Evolutionary conservation across 2,888 invertebrate species (phyloP).

Genomic region (Chamaedrilus cognettii): DNA sequence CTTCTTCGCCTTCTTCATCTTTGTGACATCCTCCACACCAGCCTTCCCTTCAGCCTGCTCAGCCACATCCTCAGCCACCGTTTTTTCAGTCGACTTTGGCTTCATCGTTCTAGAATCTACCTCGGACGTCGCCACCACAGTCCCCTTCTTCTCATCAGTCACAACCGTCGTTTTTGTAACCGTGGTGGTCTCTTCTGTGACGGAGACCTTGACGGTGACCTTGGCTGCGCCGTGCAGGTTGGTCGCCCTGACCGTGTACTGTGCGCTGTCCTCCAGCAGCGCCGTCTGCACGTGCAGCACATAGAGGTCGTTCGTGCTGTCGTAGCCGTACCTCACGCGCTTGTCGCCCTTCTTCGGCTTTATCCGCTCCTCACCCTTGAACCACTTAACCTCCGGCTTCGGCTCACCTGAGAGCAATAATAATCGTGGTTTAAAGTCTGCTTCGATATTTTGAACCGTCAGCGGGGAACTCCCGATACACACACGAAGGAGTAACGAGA

Average conservation of each 20-base stretch:
- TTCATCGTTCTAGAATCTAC: slow-evolving; percentile 7
- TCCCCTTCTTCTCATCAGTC: neutral
- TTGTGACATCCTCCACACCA: neutral
- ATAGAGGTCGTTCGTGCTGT: slow-evolving; percentile 35
- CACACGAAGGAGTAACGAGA: too few relatives aligned
- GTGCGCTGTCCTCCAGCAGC: slow-evolving; percentile 40
- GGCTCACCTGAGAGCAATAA: slow-evolving; percentile 30
- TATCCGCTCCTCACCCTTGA: slow-evolving; percentile 34
- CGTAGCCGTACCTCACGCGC: slow-evolving; percentile 14
- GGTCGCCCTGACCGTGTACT: slow-evolving; percentile 38
- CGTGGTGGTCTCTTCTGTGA: too few relatives aligned
- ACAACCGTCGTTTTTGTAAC: too few relatives aligned
- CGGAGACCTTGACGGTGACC: neutral
- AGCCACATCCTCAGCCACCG: neutral
- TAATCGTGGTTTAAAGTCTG: too few relatives aligned
- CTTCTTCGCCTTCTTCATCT: neutral
- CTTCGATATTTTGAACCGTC: too few relatives aligned
- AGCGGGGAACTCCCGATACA: neutral
- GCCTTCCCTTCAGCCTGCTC: neutral
- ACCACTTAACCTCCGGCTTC: slow-evolving; percentile 38
- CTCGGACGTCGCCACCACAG: too few relatives aligned
- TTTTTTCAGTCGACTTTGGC: neutral
- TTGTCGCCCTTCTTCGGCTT: slow-evolving; percentile 23
- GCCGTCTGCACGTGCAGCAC: slow-evolving; percentile 41
- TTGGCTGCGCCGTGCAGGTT: slow-evolving; percentile 15